A percentile compares a stretch with the other conserved stretches of the same genome.
phyloP scores from a whole-genome alignment of 1,140 invertebrate genomes.

The Meloidogyne chitwoodi region DNA sequence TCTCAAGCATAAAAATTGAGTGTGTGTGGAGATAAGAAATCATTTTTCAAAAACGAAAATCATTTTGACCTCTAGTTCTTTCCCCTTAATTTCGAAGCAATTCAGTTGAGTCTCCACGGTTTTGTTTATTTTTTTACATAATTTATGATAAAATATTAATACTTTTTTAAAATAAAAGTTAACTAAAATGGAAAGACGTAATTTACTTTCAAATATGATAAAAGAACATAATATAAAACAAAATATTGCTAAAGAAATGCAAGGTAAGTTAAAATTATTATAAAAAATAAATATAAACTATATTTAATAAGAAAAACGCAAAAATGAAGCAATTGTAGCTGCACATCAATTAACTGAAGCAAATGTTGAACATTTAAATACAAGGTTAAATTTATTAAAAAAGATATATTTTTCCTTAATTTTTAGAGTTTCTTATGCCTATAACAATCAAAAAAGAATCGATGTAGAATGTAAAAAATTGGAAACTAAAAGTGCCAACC shows the following conservation, averaged over 20 bases:
- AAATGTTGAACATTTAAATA: constrained; percentile 91
- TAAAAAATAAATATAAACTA: background rate
- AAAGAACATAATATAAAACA: background rate
- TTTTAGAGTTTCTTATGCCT: constrained; percentile 81
- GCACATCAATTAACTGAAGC: constrained; percentile 86
- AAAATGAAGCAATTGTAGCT: constrained; percentile 84
- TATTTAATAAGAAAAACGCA: constrained; percentile 77
- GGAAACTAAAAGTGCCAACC: constrained; percentile 86
- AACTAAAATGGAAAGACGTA: background rate
- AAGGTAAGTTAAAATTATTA: background rate
- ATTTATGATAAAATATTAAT: no score
- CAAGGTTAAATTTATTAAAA: constrained; percentile 70
- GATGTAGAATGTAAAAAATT: constrained; percentile 93
- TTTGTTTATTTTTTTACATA: no score
- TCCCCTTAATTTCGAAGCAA: no score
- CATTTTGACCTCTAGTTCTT: no score
- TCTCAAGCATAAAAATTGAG: no score
- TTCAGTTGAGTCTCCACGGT: no score
- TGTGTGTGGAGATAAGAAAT: no score
- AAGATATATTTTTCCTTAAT: background rate
- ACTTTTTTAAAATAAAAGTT: background rate
- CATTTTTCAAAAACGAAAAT: no score
- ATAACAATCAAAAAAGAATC: constrained; percentile 91
- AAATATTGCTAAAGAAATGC: background rate
- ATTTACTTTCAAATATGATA: background rate